These are phyloP conservation scores for Oncorhynchus mykiss DNA, from an alignment of 2,113 vertebrate genomes.

Conservation along the genomic window DNA sequence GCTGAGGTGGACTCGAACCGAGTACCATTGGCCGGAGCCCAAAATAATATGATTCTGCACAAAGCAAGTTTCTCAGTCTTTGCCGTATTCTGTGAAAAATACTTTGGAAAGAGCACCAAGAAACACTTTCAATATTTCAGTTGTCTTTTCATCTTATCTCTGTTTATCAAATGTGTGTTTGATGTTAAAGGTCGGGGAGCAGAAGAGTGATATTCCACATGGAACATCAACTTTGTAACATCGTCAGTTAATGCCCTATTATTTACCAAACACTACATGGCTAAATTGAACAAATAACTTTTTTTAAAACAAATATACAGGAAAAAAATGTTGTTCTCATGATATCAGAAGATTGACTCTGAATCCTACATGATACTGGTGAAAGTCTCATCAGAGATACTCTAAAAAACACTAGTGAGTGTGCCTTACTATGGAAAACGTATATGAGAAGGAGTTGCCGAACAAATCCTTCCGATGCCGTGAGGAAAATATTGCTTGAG, in stretches of 20 bases:
- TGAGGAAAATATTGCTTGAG: conserved; percentile 49
- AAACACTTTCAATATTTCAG: neutral
- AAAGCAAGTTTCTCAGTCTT: too few relatives aligned
- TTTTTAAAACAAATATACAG: conserved; percentile 45
- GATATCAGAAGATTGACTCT: conserved; percentile 30
- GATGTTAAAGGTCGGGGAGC: neutral
- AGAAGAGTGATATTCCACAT: neutral
- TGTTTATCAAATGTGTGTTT: neutral
- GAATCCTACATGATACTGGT: neutral
- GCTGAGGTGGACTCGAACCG: too few relatives aligned
- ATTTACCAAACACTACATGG: conserved; percentile 52
- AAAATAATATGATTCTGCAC: too few relatives aligned
- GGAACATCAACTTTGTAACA: neutral
- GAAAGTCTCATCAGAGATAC: neutral
- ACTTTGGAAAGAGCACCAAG: neutral
- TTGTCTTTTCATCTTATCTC: neutral
- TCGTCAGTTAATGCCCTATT: conserved; percentile 41
- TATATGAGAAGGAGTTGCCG: conserved; percentile 29
- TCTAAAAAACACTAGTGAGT: conserved; percentile 29
- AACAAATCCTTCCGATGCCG: conserved; percentile 9
- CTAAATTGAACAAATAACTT: conserved; percentile 60
- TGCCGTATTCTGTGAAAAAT: neutral
- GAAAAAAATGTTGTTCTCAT: conserved; percentile 49
- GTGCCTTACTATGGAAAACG: conserved; percentile 12
- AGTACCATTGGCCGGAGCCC: too few relatives aligned